Conservation (phyloP, 1,140 invertebrate species). For the Dysdera silvatica region DNA sequence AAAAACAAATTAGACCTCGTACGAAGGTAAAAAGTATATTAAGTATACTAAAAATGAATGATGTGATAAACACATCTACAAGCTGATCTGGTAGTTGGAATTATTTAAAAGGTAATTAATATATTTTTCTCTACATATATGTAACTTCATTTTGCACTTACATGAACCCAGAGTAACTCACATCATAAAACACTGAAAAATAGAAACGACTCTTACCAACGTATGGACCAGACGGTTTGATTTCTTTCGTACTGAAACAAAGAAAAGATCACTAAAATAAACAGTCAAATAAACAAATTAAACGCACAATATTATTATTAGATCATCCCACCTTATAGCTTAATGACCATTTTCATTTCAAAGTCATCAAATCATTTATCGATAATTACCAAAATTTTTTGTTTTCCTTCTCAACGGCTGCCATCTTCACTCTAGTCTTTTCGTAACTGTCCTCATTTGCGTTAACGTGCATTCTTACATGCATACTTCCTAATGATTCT, state of each 20-base stretch:
- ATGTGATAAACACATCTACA: too few relatives aligned
- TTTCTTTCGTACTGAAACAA: slow-evolving; percentile 70
- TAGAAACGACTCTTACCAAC: slow-evolving; percentile 48
- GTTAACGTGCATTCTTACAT: slow-evolving; percentile 75
- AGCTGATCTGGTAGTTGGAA: too few relatives aligned
- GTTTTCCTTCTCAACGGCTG: slow-evolving; percentile 69
- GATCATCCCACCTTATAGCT: neutral
- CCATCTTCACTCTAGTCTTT: slow-evolving; percentile 79
- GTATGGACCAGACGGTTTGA: slow-evolving; percentile 77
- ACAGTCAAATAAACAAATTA: neutral
- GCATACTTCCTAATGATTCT: slow-evolving; percentile 70
- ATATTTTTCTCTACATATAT: too few relatives aligned
- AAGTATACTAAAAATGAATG: too few relatives aligned
- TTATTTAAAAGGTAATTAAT: too few relatives aligned
- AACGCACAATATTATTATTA: neutral
- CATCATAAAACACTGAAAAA: too few relatives aligned
- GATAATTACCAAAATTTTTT: slow-evolving; percentile 75
- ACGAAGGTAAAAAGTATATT: too few relatives aligned
- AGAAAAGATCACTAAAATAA: neutral
- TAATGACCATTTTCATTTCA: neutral
- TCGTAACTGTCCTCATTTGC: slow-evolving; percentile 93
- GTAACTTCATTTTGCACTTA: too few relatives aligned
- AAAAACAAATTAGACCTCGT: too few relatives aligned
- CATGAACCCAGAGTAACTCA: too few relatives aligned
- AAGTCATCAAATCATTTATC: slow-evolving; percentile 1